Evolutionary conservation across 2,113 vertebrate genomes (phyloP).

Genomic region (Gymnocephalus cernua): DNA sequence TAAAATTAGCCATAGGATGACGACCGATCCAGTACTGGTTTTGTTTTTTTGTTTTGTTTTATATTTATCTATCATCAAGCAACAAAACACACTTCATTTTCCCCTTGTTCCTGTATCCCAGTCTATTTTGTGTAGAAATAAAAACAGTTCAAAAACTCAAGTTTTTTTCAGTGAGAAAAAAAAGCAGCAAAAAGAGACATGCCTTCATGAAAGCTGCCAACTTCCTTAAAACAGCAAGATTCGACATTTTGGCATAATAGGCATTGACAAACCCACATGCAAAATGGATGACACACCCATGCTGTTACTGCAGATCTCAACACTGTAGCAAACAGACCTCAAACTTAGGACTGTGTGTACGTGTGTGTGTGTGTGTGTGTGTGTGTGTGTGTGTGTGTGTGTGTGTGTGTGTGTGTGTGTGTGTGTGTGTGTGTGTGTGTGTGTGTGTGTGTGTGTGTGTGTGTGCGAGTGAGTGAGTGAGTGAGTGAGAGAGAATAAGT

Average conservation of each 20-base stretch:
- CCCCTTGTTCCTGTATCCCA: background rate
- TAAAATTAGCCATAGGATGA: background rate
- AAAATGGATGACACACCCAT: constrained; percentile 72
- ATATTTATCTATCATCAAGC: background rate
- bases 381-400: constrained; percentile 13
- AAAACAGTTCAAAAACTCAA: background rate
- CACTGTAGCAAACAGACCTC: constrained; percentile 57
- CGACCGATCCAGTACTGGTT: background rate
- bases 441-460: background rate
- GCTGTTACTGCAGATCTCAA: constrained; percentile 65
- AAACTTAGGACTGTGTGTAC: constrained; percentile 32
- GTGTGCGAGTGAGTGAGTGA: background rate
- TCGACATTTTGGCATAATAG: constrained; percentile 47
- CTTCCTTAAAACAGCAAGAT: constrained; percentile 40
- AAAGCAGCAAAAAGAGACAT: constrained; percentile 26
- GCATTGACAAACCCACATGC: constrained; percentile 66
- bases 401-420: constrained; percentile 5
- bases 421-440: constrained; percentile 13
- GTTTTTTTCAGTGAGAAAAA: background rate
- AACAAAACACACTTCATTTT: background rate
- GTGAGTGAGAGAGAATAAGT: constrained; percentile 2
- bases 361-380: constrained; percentile 1
- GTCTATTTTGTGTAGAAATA: background rate
- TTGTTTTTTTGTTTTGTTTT: background rate
- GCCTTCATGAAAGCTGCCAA: constrained; percentile 29